Conservation (phyloP, 2,888 invertebrate genomes). For the Enchytraeus crypticus region DNA sequence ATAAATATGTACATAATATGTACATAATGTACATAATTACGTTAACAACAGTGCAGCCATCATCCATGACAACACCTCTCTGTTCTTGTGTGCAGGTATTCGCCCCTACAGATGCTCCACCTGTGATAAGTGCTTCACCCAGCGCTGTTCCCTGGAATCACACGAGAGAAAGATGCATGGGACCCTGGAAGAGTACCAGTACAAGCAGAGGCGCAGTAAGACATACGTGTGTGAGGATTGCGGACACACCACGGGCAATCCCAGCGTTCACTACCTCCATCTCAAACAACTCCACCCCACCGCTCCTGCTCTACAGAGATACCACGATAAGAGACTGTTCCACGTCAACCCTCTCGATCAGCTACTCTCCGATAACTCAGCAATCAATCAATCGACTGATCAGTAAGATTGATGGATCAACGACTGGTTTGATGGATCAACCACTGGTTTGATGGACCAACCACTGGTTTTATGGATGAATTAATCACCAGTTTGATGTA, state of each 20-base stretch:
- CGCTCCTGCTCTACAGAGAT: slow-evolving; percentile 85
- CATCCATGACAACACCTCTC: no score
- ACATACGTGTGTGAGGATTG: slow-evolving; percentile 99
- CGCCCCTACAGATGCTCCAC: slow-evolving; percentile 95
- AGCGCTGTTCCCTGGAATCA: slow-evolving; percentile 96
- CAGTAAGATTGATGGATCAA: no score
- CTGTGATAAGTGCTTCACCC: slow-evolving; percentile 98
- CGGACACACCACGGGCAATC: slow-evolving; percentile 92
- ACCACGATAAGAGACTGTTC: slow-evolving; percentile 95
- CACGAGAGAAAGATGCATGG: slow-evolving; percentile 97
- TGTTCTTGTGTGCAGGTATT: slow-evolving; percentile 61
- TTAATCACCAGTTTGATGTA: no score
- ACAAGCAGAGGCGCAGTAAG: slow-evolving; percentile 76
- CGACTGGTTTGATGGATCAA: no score
- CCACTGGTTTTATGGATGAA: no score
- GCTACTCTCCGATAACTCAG: no score
- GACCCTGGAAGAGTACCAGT: slow-evolving; percentile 88
- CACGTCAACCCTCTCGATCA: slow-evolving; percentile 32
- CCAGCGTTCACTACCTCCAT: slow-evolving; percentile 89
- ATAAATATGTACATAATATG: no score
- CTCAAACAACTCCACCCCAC: slow-evolving; percentile 60
- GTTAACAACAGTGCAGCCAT: no score
- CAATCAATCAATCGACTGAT: no score
- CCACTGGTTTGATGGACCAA: no score
- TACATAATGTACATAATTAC: no score